Percentiles rank a stretch among this genome's conserved stretches.
Evolutionary conservation across 2,888 invertebrate genomes (phyloP).

Genomic region (Idaea dimidiata): DNA sequence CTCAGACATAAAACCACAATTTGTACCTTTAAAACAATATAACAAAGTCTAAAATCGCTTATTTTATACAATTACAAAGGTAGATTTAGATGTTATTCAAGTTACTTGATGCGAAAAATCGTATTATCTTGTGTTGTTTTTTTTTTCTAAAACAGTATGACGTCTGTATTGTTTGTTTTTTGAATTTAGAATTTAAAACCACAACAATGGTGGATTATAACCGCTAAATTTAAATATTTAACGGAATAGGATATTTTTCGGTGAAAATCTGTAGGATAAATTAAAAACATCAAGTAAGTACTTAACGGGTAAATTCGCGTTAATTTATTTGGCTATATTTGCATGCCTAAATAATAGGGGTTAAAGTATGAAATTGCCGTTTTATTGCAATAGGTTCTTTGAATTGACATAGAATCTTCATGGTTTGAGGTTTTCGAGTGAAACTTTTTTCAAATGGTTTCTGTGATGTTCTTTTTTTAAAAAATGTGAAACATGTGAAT

Average conservation of each 20-base stretch:
- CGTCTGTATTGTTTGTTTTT: conserved; percentile 13
- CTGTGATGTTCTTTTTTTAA: too few species aligned
- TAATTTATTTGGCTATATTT: too few species aligned
- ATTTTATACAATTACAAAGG: conserved; percentile 5
- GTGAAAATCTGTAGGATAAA: too few species aligned
- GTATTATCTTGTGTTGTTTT: conserved; percentile 34
- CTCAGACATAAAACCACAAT: conserved; percentile 5
- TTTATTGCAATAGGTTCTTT: too few species aligned
- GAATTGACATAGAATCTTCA: too few species aligned
- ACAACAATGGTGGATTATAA: background rate
- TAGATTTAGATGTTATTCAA: conserved; percentile 17
- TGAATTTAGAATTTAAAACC: conserved; percentile 3
- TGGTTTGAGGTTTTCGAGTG: too few species aligned
- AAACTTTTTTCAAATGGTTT: too few species aligned
- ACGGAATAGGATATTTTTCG: background rate
- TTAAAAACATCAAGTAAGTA: too few species aligned
- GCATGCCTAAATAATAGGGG: too few species aligned
- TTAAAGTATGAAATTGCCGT: too few species aligned
- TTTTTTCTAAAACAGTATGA: conserved; percentile 24
- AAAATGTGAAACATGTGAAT: too few species aligned
- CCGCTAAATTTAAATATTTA: background rate
- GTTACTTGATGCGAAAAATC: conserved; percentile 31
- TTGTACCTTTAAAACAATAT: background rate
- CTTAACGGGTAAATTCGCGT: too few species aligned
- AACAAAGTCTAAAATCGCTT: background rate